Percentiles rank a stretch among this genome's conserved stretches.
These are phyloP conservation scores for Lymantria dispar DNA, from an alignment of 2,888 invertebrate species.

Conservation along the genomic window DNA sequence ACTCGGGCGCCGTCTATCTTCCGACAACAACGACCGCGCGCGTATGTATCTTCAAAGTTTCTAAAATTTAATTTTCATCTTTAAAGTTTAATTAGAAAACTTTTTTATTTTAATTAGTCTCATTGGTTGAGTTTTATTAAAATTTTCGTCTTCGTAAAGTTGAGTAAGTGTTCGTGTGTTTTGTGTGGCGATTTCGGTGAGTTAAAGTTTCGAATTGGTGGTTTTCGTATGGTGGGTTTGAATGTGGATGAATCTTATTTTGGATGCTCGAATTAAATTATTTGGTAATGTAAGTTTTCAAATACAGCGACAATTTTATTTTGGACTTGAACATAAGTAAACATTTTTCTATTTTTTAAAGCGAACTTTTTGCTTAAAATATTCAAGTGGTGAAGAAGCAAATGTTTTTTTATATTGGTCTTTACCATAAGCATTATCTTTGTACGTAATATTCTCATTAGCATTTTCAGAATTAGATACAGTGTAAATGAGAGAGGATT, in stretches of 20 bases:
- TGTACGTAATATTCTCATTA: no score
- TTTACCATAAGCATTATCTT: no score
- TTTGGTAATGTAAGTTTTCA: constrained; percentile 4
- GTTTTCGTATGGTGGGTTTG: constrained; percentile 19
- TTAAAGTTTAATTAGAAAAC: constrained; percentile 28
- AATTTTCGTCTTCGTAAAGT: constrained; percentile 15
- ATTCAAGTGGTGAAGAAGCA: no score
- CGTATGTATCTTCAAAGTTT: constrained; percentile 60
- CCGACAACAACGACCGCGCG: constrained; percentile 61
- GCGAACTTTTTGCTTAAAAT: no score
- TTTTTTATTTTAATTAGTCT: constrained; percentile 7
- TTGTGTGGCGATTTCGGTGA: constrained; percentile 37
- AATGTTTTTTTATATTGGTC: no score
- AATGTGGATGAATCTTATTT: constrained; percentile 8
- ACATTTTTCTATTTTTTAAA: no score
- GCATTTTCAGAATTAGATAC: no score
- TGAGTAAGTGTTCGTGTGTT: constrained; percentile 34
- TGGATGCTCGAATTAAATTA: constrained; percentile 13
- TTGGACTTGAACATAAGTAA: neutral
- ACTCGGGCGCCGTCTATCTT: constrained; percentile 58
- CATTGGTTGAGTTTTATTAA: constrained; percentile 9
- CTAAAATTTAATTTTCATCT: constrained; percentile 23
- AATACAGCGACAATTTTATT: constrained; percentile 9
- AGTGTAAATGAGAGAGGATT: no score
- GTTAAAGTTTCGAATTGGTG: constrained; percentile 31